Percentiles rank a stretch among this genome's conserved stretches.
Evolutionary conservation across 2,888 invertebrate species (phyloP).

Genomic region (Himalopsyche kuldschensis): DNA sequence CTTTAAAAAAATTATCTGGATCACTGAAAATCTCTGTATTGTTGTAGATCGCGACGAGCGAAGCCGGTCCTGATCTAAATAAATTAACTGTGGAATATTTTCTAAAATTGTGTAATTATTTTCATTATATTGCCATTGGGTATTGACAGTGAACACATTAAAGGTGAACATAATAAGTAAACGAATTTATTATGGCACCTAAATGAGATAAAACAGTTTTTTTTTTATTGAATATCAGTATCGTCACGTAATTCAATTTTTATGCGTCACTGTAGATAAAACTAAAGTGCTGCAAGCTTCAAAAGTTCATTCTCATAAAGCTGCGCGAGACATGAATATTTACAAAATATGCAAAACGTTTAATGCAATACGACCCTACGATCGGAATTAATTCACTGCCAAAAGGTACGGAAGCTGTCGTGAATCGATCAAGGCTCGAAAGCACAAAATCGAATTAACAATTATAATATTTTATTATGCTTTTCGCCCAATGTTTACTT

Average conservation of each 20-base stretch:
- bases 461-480: conserved; percentile 50
- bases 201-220: too few species aligned
- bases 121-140: too few species aligned
- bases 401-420: conserved; percentile 26
- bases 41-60: too few species aligned
- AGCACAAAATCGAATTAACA: conserved; percentile 40
- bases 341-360: conserved; percentile 11
- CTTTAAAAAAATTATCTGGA: too few species aligned
- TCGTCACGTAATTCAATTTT: neutral
- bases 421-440: conserved; percentile 25
- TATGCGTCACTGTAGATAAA: neutral
- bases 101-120: too few species aligned
- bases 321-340: conserved; percentile 1
- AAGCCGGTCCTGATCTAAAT: too few species aligned
- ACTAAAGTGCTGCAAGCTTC: neutral
- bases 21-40: too few species aligned
- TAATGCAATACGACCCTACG: conserved; percentile 1
- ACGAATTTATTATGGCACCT: too few species aligned
- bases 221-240: neutral
- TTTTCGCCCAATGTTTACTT: conserved; percentile 62
- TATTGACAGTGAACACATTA: too few species aligned
- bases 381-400: conserved; percentile 8
- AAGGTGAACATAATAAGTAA: too few species aligned
- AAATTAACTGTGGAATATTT: too few species aligned
- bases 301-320: neutral